Evolutionary conservation across 1,140 invertebrate species (phyloP), one percentile per base, ranked within the genome.

Genomic region (Streblospio benedicti): DNA sequence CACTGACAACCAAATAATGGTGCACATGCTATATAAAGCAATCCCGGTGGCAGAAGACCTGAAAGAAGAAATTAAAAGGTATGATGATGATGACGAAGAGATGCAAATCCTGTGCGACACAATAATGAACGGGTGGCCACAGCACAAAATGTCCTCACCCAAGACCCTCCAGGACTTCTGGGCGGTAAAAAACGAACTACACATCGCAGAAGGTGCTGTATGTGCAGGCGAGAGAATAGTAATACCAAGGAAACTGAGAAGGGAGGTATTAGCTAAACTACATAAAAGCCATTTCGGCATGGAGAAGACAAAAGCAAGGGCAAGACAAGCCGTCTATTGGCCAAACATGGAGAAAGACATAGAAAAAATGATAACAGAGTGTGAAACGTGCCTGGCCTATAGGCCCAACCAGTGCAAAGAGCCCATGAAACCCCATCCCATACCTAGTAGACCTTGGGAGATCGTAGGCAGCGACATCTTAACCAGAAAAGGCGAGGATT

Each of bases 301-400:
- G 31, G 60, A 64, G 41, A 68, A 68, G 51, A 59, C 31, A 25
- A 55, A 57, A 53, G n/a, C 23, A 25, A 18, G 56, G 28, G 61
- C 64, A 2, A 47, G 59, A 43, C 41, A 61, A 12, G 41, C 35
- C 2, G 9, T 71, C 16, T 71, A 60, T 43, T 67, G 66, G 69
- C 62, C 60, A 25, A 62, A 61, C 16, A 63, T 70, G 53, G 35
- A 41, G 14, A 64, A 62, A 30, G 62, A 70, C 20, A 69, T 69
- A 23, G 57, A 64, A 32, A 53, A 69, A 28, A 44, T 57, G n/a
- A 52, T 67, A 5, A 23, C 30, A 14, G 52, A 60, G 5, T 70
- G 65, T 47, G n/a, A 33, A 4, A 38, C 58, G 14, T 69, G 66
- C 63, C 23, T 54, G 31, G 58, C 60, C 30, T 43, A 61, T 20